These are phyloP conservation scores for Blomia tropicalis DNA, from an alignment of 2,888 invertebrate genomes.

Conservation along the genomic window DNA sequence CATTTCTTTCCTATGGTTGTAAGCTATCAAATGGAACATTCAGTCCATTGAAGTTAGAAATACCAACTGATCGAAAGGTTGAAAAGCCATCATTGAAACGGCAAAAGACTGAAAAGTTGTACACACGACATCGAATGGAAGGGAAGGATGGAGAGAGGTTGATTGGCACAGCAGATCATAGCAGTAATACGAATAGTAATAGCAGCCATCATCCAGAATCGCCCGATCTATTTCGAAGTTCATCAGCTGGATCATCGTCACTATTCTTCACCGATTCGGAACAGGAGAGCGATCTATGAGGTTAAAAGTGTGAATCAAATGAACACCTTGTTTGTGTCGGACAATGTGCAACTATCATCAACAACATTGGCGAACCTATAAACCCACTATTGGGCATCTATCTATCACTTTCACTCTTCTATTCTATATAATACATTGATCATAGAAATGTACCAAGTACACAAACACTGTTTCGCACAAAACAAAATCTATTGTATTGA, in stretches of 20 bases:
- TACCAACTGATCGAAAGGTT: too few relatives aligned
- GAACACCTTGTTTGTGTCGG: not conserved
- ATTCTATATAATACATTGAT: too few relatives aligned
- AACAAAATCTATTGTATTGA: too few relatives aligned
- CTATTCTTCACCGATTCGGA: not conserved
- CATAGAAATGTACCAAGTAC: too few relatives aligned
- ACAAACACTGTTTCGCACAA: too few relatives aligned
- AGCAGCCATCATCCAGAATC: not conserved
- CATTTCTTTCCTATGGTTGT: not conserved
- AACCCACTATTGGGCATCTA: not conserved
- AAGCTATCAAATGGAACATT: not conserved
- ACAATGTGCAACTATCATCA: too few relatives aligned
- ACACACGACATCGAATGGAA: not conserved
- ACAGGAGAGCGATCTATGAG: slow-evolving; percentile 6
- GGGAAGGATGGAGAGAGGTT: not conserved
- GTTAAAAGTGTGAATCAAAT: not conserved
- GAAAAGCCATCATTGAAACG: not conserved
- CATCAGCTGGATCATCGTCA: not conserved
- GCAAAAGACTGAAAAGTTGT: not conserved
- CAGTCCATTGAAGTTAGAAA: slow-evolving; percentile 1
- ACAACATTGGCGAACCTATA: not conserved
- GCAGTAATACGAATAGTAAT: not conserved
- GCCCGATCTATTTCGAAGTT: not conserved
- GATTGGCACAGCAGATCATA: too few relatives aligned
- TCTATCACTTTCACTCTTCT: too few relatives aligned